A percentile compares a stretch with the other conserved stretches of the same genome.
Evolutionary conservation across 2,888 invertebrate species (phyloP).

Genomic region (Ophraella communa): DNA sequence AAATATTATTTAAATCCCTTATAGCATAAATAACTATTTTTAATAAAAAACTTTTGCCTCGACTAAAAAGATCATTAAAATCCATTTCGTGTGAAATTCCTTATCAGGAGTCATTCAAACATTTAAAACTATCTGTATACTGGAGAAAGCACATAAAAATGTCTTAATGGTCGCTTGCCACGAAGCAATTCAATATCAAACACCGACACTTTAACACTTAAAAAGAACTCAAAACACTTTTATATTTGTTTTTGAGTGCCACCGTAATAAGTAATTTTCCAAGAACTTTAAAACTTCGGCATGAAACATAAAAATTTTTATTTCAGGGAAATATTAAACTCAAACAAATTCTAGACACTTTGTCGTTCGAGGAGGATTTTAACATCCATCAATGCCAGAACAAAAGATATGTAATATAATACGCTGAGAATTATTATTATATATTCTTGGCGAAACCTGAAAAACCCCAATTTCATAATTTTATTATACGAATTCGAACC

Average conservation of each 20-base stretch:
- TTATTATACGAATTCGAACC: background rate
- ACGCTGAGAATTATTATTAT: background rate
- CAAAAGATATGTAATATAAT: background rate
- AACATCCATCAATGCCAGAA: no score
- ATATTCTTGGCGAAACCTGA: background rate
- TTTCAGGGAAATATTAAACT: background rate
- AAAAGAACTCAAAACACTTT: background rate
- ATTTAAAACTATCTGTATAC: slow-evolving; percentile 11
- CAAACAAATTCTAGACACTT: no score
- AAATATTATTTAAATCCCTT: no score
- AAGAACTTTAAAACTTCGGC: background rate
- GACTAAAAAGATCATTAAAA: background rate
- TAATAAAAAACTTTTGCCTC: background rate
- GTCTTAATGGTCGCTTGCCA: slow-evolving; percentile 6
- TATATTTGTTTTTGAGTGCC: background rate
- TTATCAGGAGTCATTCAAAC: slow-evolving; percentile 5
- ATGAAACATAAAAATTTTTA: background rate
- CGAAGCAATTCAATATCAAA: slow-evolving; percentile 8
- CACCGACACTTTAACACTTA: background rate
- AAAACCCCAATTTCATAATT: background rate
- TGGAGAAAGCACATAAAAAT: slow-evolving; percentile 8
- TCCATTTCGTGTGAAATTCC: background rate
- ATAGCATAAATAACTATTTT: no score
- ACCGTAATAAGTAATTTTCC: background rate
- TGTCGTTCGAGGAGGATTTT: no score